Evolutionary conservation across 2,888 invertebrate genomes (phyloP).

Genomic region (Noctua fimbriata): DNA sequence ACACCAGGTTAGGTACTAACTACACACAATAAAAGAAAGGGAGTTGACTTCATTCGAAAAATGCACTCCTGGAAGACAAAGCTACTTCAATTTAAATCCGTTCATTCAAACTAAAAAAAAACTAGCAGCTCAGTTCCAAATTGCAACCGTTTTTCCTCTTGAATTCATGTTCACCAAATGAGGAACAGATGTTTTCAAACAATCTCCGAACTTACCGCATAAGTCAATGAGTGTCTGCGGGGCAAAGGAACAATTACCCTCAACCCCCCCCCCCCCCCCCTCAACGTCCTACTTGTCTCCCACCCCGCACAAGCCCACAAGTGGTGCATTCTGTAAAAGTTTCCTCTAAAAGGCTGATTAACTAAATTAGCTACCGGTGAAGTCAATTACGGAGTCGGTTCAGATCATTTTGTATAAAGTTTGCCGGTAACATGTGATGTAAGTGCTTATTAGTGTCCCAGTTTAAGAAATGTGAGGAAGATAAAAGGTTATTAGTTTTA

Average conservation of each 20-base stretch:
- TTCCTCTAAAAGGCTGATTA: constrained; percentile 64
- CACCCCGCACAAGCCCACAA: constrained; percentile 28
- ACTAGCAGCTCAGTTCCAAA: constrained; percentile 15
- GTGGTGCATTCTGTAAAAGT: constrained; percentile 57
- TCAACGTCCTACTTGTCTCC: neutral
- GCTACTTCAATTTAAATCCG: neutral
- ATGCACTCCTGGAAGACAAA: neutral
- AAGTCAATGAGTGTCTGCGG: constrained; percentile 58
- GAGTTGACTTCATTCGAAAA: neutral
- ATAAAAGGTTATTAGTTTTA: neutral
- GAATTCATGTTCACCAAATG: constrained; percentile 30
- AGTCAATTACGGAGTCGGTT: constrained; percentile 61
- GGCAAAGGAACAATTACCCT: constrained; percentile 49
- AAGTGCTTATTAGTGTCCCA: constrained; percentile 46
- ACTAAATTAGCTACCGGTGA: constrained; percentile 56
- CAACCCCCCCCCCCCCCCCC: neutral
- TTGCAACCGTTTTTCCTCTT: constrained; percentile 20
- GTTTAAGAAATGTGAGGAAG: constrained; percentile 15
- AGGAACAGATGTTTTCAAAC: constrained; percentile 48
- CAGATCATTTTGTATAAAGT: constrained; percentile 61
- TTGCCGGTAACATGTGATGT: constrained; percentile 42
- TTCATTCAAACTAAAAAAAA: constrained; percentile 2
- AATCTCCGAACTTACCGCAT: constrained; percentile 48
- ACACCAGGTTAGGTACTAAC: too few species aligned
- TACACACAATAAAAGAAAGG: too few species aligned